These are phyloP conservation scores for Zhuqinia jingwanae DNA, from an alignment of 2,888 invertebrate species.

Conservation along the genomic window DNA sequence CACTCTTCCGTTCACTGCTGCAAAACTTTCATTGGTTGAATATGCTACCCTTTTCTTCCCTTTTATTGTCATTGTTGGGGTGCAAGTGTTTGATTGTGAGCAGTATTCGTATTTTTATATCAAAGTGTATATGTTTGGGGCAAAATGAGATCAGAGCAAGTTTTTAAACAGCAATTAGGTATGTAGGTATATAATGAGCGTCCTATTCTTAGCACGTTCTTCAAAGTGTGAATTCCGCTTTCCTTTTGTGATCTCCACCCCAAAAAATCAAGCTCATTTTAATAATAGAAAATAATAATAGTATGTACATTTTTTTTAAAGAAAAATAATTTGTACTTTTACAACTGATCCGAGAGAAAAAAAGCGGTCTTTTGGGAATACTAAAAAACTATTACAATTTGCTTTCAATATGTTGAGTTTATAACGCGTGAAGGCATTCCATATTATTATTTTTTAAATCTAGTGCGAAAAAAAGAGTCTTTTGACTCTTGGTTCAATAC, in stretches of 20 bases:
- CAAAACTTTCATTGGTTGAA: no score
- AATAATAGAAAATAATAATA: constrained; percentile 36
- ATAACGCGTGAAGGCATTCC: constrained; percentile 14
- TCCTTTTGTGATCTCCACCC: not conserved
- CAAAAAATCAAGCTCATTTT: not conserved
- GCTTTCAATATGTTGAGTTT: not conserved
- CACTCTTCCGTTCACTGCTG: no score
- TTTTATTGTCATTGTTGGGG: no score
- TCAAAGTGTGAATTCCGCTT: no score
- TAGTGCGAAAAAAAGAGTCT: no score
- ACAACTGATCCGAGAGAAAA: not conserved
- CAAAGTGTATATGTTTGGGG: not conserved
- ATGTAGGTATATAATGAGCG: no score
- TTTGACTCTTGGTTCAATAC: no score
- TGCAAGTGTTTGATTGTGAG: no score
- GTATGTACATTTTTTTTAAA: constrained; percentile 25
- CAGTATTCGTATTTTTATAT: not conserved
- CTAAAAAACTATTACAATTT: not conserved
- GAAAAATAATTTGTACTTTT: constrained; percentile 56
- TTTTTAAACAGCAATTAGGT: no score
- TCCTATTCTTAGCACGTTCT: no score
- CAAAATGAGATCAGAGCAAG: not conserved
- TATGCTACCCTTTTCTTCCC: no score
- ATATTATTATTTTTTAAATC: not conserved
- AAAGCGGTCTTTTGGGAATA: not conserved